These are phyloP conservation scores for Anodontia alba DNA, from an alignment of 2,888 invertebrate genomes.

Conservation along the genomic window DNA sequence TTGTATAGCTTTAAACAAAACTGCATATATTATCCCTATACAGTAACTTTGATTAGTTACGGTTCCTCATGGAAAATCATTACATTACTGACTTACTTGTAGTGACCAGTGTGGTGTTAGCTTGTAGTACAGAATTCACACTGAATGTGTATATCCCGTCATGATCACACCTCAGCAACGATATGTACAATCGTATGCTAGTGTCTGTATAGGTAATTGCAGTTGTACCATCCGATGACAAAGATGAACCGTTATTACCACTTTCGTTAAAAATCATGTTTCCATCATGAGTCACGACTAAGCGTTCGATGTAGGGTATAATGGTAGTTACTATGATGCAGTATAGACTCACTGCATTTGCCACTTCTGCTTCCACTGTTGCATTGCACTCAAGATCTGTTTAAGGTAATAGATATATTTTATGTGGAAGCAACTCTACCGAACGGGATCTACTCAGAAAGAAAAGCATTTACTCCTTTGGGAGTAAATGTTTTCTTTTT, in stretches of 20 bases:
- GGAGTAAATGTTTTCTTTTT: too few species aligned
- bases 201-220: background rate
- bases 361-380: background rate
- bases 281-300: background rate
- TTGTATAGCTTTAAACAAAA: too few species aligned
- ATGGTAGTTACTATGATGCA: background rate
- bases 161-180: background rate
- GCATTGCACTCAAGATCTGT: background rate
- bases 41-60: too few species aligned
- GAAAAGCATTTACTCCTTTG: too few species aligned
- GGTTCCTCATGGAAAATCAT: too few species aligned
- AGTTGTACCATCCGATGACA: background rate
- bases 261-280: background rate
- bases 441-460: too few species aligned
- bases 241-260: background rate
- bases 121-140: background rate
- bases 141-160: background rate
- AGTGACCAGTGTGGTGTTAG: background rate
- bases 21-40: too few species aligned
- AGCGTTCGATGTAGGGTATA: background rate
- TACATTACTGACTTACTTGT: conserved; percentile 4
- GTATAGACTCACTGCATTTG: background rate
- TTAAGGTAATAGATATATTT: too few species aligned
- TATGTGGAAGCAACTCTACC: too few species aligned
- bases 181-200: background rate